Base-by-base conservation (phyloP, 2,888 invertebrate genomes). In the Saturnia japonica region DNA sequence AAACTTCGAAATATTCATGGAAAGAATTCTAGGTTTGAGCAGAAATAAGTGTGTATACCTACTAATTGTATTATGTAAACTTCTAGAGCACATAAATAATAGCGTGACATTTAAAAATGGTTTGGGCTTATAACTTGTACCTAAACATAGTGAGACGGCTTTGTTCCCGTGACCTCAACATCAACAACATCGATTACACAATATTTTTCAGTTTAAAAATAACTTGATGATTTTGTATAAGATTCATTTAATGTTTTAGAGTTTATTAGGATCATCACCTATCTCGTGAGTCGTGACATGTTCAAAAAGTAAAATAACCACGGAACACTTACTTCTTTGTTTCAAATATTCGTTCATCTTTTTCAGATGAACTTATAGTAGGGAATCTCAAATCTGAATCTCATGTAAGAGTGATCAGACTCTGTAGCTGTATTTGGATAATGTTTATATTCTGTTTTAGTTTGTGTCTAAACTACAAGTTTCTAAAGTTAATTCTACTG, bases 161-260 rank as follows among this genome's bases (percentile, higher is more conserved):
- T 14, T 45, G 14, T 45, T 6, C 45, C 0, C 11, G 12, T 45
- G 3, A 8, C 1, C n/a, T 19, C n/a, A 1, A 51, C 51, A 16
- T n/a, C n/a, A n/a, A n/a, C n/a, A n/a, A n/a, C n/a, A n/a, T n/a
- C n/a, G n/a, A n/a, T 51, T 16, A 7, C 19, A 51, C 51, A 51
- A n/a, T 51, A n/a, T 6, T 51, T 51, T 51, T 8, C 9, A 7
- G n/a, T 54, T 54, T 54, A n/a, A n/a, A 6, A 54, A 54, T n/a
- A 51, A 51, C 1, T 51, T 51, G 19, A 0, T 16, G n/a, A 7
- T 51, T 51, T 51, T n/a, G 51, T 54, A 54, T 54, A 19, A 54
- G 19, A n/a, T n/a, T n/a, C n/a, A n/a, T 54, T n/a, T 54, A 54
- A 54, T 54, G n/a, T 54, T 54, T 54, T n/a, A 54, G 51, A 54